phyloP scores from a whole-genome alignment of 2,113 vertebrate genomes.

The Zosterops pallidus region DNA sequence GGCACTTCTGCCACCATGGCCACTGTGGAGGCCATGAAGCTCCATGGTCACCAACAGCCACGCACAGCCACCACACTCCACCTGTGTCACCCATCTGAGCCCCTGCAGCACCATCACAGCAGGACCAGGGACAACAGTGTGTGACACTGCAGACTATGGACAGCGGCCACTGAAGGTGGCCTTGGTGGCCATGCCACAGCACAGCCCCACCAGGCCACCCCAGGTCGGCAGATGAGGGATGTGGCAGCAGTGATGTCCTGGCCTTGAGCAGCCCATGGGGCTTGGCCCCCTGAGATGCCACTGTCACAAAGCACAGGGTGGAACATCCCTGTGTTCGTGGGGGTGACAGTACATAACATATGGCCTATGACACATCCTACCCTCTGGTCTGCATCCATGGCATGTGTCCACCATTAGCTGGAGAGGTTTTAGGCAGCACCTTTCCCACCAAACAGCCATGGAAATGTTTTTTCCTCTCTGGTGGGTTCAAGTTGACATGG shows the following conservation, averaged over 20 bases:
- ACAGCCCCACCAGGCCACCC: accelerated
- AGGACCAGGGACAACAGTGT: neutral
- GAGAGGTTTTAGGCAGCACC: neutral
- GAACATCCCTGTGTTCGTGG: accelerated
- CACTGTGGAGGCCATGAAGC: neutral
- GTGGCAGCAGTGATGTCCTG: neutral
- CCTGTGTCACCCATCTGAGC: accelerated
- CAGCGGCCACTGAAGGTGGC: neutral
- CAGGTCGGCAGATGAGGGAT: accelerated
- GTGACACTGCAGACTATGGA: neutral
- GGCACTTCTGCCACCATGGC: neutral
- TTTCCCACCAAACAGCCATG: accelerated
- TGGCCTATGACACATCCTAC: neutral
- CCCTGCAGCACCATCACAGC: neutral
- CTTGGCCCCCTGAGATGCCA: neutral
- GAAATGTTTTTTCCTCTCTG: too few relatives aligned
- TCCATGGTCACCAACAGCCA: neutral
- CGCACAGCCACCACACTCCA: accelerated
- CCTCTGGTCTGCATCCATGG: accelerated
- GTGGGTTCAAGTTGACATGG: accelerated
- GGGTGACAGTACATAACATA: neutral
- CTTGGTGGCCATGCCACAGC: neutral
- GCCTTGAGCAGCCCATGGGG: accelerated
- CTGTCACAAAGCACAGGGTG: accelerated
- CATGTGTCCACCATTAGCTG: accelerated